Conservation (phyloP, 2,888 invertebrate genomes). For the Barypeithes pellucidus region DNA sequence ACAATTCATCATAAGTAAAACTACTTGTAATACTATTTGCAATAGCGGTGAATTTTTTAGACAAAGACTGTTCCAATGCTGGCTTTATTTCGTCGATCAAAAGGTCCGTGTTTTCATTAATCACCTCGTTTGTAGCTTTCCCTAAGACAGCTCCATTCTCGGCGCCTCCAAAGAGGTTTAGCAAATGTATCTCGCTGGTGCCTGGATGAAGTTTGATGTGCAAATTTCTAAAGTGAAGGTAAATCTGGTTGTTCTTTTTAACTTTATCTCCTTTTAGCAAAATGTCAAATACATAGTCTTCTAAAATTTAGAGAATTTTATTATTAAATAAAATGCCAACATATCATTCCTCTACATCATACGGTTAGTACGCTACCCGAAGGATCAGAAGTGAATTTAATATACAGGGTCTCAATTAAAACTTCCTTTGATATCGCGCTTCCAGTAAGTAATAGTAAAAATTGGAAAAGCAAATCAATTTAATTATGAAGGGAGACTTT, state of each 20-base stretch:
- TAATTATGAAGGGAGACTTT: too few species aligned
- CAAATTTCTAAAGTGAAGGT: constrained; percentile 78
- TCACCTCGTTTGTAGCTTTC: constrained; percentile 77
- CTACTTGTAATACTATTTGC: constrained; percentile 80
- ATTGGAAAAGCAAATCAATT: too few species aligned
- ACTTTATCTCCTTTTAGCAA: constrained; percentile 77
- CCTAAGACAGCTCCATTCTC: constrained; percentile 79
- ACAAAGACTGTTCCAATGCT: constrained; percentile 76
- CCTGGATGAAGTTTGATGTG: constrained; percentile 76
- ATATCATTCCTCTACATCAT: too few species aligned
- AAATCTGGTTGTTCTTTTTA: constrained; percentile 74
- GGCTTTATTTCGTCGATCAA: constrained; percentile 81
- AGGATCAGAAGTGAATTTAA: too few species aligned
- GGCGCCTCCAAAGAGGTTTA: constrained; percentile 75
- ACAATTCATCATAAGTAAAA: constrained; percentile 81
- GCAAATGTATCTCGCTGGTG: constrained; percentile 75
- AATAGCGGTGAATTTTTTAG: constrained; percentile 79
- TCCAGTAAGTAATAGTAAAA: too few species aligned
- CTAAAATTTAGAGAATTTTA: constrained; percentile 67
- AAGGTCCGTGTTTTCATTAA: constrained; percentile 79
- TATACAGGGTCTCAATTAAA: too few species aligned
- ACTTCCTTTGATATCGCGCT: too few species aligned
- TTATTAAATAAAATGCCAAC: too few species aligned
- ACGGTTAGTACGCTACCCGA: too few species aligned
- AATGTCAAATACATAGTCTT: constrained; percentile 78